Evolutionary conservation across 2,888 invertebrate genomes (phyloP).

Genomic region (Protodeltote pygarga): DNA sequence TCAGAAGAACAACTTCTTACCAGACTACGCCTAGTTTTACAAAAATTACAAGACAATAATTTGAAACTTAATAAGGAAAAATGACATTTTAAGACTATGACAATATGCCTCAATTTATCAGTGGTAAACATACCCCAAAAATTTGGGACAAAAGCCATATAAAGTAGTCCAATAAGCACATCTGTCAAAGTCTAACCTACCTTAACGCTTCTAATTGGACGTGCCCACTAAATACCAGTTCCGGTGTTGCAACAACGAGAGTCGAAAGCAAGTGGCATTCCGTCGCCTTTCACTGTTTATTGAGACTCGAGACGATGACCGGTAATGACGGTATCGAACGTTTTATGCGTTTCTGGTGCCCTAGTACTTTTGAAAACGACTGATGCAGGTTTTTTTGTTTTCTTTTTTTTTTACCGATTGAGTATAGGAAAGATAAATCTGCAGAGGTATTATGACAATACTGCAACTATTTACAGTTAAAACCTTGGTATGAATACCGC

Average conservation of each 20-base stretch:
- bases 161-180: conserved; percentile 1
- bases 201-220: conserved; percentile 21
- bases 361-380: conserved; percentile 8
- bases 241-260: conserved; percentile 48
- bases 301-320: conserved; percentile 31
- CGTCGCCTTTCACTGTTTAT: conserved; percentile 53
- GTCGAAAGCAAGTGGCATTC: conserved; percentile 59
- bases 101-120: neutral
- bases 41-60: too few species aligned
- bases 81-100: too few species aligned
- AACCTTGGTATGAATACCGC: too few species aligned
- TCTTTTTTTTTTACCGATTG: too few species aligned
- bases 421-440: too few species aligned
- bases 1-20: too few species aligned
- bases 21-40: too few species aligned
- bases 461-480: too few species aligned
- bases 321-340: conserved; percentile 14
- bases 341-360: conserved; percentile 14
- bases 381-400: too few species aligned
- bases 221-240: conserved; percentile 46
- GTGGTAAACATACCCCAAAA: neutral
- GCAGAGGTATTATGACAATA: too few species aligned
- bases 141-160: conserved; percentile 8
- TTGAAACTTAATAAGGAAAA: too few species aligned
- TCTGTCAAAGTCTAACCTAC: neutral